Percentiles rank a stretch among this genome's conserved stretches.
phyloP scores from a whole-genome alignment of 2,888 invertebrate genomes.

The Polia nebulosa region DNA sequence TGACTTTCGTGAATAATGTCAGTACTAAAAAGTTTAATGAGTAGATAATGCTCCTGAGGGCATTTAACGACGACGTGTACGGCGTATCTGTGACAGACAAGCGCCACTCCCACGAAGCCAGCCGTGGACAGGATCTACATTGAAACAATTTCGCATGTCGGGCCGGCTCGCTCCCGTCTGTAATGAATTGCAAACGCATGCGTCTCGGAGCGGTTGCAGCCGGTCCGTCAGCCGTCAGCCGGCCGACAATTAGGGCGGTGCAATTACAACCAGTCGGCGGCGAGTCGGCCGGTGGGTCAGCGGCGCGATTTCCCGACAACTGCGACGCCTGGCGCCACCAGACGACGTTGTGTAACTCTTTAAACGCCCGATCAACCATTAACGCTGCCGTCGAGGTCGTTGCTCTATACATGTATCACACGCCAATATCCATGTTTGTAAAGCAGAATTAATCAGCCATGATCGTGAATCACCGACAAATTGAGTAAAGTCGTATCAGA shows the following conservation, averaged over 20 bases:
- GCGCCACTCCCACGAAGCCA: conserved; percentile 76
- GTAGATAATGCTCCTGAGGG: conserved; percentile 67
- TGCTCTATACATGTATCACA: conserved; percentile 80
- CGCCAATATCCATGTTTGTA: conserved; percentile 72
- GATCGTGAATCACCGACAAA: conserved; percentile 48
- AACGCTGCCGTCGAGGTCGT: conserved; percentile 84
- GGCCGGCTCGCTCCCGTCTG: conserved; percentile 72
- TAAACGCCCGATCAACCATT: conserved; percentile 82
- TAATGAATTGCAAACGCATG: conserved; percentile 87
- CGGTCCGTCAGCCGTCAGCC: conserved; percentile 80
- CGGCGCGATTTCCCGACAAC: conserved; percentile 87
- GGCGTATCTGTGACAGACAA: conserved; percentile 78
- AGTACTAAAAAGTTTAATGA: conserved; percentile 65
- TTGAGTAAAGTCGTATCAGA: conserved; percentile 16
- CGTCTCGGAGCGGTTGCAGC: conserved; percentile 71
- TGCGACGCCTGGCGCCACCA: conserved; percentile 86
- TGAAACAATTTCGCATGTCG: conserved; percentile 86
- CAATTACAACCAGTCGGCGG: conserved; percentile 85
- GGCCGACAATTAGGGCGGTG: conserved; percentile 87
- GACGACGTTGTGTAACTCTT: conserved; percentile 85
- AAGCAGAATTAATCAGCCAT: conserved; percentile 49
- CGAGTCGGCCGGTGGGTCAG: conserved; percentile 88
- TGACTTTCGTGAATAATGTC: conserved; percentile 68
- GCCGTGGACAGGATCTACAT: conserved; percentile 83
- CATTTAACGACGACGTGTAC: conserved; percentile 80